Evolutionary conservation across 35 echinoderm and acorn worm genomes (phyloP).

Genomic region (Ophioderma brevispina): DNA sequence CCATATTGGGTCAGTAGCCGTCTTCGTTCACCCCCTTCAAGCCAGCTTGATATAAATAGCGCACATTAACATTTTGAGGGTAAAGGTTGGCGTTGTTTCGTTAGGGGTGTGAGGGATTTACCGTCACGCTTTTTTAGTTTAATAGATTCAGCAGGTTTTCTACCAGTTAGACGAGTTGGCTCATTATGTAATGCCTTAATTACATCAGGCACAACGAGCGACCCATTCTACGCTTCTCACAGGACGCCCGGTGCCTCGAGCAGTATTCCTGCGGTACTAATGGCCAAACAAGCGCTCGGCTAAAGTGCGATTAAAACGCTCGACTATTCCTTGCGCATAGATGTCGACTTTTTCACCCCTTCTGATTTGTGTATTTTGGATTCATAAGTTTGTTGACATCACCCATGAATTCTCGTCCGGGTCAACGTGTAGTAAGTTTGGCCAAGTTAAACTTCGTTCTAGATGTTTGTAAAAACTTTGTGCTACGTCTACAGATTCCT

Average conservation of each 20-base stretch:
- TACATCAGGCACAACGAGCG: not conserved
- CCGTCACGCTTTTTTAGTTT: not conserved
- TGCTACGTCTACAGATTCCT: not conserved
- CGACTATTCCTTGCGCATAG: not conserved
- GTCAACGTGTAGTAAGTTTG: slow-evolving; percentile 10
- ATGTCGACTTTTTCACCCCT: not conserved
- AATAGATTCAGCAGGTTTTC: not conserved
- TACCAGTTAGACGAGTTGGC: not conserved
- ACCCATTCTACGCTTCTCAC: not conserved
- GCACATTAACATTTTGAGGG: not conserved
- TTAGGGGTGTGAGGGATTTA: not conserved
- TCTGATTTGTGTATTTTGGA: not conserved
- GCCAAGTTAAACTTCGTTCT: not conserved
- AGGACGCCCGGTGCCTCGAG: not conserved
- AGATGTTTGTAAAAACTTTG: not conserved
- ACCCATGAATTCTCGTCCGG: not conserved
- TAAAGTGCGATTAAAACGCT: not conserved
- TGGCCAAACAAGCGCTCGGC: not conserved
- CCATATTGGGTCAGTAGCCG: not conserved
- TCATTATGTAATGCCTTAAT: not conserved
- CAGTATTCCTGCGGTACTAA: not conserved
- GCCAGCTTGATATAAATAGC: not conserved
- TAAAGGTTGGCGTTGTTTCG: not conserved
- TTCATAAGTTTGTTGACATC: not conserved
- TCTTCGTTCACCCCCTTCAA: not conserved